These are phyloP conservation scores for Synanceia verrucosa DNA, from an alignment of 2,797 vertebrate species.

Conservation along the genomic window DNA sequence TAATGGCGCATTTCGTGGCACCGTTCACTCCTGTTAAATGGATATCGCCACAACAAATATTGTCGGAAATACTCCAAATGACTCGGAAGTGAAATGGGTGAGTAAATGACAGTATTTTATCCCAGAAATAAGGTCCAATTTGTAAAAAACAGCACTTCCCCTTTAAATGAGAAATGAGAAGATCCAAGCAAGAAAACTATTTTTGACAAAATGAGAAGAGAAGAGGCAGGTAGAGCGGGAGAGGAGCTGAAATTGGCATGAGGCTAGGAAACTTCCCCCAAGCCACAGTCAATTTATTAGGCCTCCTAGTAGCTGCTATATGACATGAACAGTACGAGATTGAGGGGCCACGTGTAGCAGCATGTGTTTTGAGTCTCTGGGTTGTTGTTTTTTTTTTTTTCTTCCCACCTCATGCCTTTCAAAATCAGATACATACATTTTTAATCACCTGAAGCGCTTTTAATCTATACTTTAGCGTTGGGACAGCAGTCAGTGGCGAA, in stretches of 20 bases:
- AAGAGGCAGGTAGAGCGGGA: slow-evolving; percentile 22
- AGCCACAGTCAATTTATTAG: slow-evolving; percentile 56
- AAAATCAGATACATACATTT: slow-evolving; percentile 23
- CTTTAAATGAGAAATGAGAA: too few relatives aligned
- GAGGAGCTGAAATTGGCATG: slow-evolving; percentile 30
- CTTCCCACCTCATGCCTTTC: slow-evolving; percentile 31
- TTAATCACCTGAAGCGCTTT: slow-evolving; percentile 34
- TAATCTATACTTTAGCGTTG: slow-evolving; percentile 28
- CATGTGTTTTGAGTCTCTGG: slow-evolving; percentile 58
- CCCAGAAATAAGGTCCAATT: too few relatives aligned
- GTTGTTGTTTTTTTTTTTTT: slow-evolving; percentile 32
- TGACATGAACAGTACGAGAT: slow-evolving; percentile 50
- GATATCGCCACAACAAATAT: too few relatives aligned
- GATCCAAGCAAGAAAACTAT: too few relatives aligned
- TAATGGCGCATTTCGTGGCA: too few relatives aligned
- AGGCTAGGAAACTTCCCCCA: slow-evolving; percentile 45
- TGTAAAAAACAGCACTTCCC: too few relatives aligned
- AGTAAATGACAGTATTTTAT: too few relatives aligned
- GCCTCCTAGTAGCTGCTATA: slow-evolving; percentile 50
- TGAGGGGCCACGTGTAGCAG: slow-evolving; percentile 47
- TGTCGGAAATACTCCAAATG: too few relatives aligned
- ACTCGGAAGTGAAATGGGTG: too few relatives aligned
- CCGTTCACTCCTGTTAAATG: too few relatives aligned
- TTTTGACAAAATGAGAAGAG: slow-evolving; percentile 19
- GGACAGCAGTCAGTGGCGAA: slow-evolving; percentile 24